phyloP scores from a whole-genome alignment of 2,797 vertebrate species.

The Lateolabrax maculatus region DNA sequence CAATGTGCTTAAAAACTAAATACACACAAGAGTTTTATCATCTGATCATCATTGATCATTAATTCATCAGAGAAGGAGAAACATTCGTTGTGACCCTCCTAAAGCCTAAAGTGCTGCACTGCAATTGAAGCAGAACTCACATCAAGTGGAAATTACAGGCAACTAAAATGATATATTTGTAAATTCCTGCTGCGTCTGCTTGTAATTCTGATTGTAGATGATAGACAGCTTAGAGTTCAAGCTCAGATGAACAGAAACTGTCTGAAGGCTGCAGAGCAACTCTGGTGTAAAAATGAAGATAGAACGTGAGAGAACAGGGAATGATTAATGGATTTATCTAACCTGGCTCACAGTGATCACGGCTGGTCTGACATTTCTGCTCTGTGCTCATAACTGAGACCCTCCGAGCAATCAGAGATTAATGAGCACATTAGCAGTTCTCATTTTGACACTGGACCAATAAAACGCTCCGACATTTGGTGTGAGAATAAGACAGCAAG shows the following conservation, averaged over 20 bases:
- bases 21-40: background rate
- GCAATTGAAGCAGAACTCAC: background rate
- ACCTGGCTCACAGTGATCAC: slow-evolving; percentile 18
- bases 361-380: slow-evolving; percentile 32
- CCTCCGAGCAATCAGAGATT: slow-evolving; percentile 40
- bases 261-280: background rate
- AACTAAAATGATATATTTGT: background rate
- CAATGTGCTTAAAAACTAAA: background rate
- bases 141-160: background rate
- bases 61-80: background rate
- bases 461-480: background rate
- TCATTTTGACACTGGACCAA: slow-evolving; percentile 10
- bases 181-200: background rate
- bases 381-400: slow-evolving; percentile 21
- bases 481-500: background rate
- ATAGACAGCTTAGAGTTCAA: background rate
- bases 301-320: too few relatives aligned
- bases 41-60: background rate
- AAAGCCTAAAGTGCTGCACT: background rate
- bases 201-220: background rate
- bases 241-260: background rate
- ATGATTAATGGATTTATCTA: slow-evolving; percentile 28
- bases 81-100: too few relatives aligned
- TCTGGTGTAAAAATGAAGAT: background rate
- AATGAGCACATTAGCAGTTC: slow-evolving; percentile 32